These are phyloP conservation scores for Chauna torquata DNA, from an alignment of 2,113 vertebrate species.

Conservation along the genomic window DNA sequence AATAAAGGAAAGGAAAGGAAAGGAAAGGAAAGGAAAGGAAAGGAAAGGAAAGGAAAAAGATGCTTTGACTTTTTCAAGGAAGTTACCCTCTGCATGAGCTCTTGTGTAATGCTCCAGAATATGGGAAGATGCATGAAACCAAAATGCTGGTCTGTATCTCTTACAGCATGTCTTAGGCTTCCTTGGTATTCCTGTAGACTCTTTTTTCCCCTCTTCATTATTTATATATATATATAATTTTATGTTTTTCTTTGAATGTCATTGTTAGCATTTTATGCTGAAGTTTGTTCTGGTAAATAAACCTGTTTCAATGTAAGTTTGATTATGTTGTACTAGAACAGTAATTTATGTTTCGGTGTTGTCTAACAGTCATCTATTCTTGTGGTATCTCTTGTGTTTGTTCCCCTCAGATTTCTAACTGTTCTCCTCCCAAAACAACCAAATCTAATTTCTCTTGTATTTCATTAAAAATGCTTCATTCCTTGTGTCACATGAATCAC, in stretches of 20 bases:
- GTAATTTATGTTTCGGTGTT: not conserved
- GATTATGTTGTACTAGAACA: not conserved
- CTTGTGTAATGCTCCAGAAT: not conserved
- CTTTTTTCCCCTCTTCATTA: not conserved
- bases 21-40: not conserved
- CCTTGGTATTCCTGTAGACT: not conserved
- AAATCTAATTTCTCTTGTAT: not conserved
- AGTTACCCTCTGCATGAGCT: not conserved
- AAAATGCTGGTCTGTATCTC: not conserved
- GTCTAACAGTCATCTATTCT: not conserved
- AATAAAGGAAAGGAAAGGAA: not conserved
- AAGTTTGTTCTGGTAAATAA: not conserved
- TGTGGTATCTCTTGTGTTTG: not conserved
- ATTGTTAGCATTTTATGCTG: not conserved
- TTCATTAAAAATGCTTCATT: not conserved
- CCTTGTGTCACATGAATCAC: not conserved
- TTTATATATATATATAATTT: not conserved
- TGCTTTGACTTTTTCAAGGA: not conserved
- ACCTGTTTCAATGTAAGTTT: not conserved
- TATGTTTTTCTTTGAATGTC: not conserved
- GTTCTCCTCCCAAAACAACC: not conserved
- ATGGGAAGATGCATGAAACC: not conserved
- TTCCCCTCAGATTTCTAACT: not conserved
- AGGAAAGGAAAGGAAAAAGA: not conserved
- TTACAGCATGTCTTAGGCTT: not conserved